These are phyloP conservation scores for Brenthis daphne DNA, from an alignment of 2,888 invertebrate genomes.

Conservation along the genomic window DNA sequence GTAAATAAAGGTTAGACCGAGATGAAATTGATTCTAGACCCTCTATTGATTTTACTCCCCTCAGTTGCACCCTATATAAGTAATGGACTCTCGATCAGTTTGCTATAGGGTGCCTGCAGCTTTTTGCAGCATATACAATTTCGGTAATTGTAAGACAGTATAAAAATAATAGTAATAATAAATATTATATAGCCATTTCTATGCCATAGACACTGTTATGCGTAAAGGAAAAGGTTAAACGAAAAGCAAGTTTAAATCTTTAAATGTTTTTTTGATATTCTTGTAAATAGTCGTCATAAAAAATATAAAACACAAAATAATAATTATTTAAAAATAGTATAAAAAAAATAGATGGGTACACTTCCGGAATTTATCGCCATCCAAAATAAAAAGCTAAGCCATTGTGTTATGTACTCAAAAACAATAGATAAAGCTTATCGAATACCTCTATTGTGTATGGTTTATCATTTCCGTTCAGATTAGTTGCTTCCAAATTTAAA, in stretches of 20 bases:
- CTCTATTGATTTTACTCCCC: slow-evolving; percentile 38
- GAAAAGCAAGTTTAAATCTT: too few species aligned
- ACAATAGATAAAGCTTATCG: slow-evolving; percentile 67
- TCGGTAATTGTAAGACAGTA: not conserved
- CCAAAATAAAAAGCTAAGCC: slow-evolving; percentile 46
- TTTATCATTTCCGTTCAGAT: slow-evolving; percentile 56
- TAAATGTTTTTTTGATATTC: too few species aligned
- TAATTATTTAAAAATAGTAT: not conserved
- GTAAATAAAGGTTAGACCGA: slow-evolving; percentile 29
- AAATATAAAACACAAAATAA: too few species aligned
- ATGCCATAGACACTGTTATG: too few species aligned
- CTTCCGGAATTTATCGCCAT: not conserved
- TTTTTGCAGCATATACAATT: slow-evolving; percentile 1
- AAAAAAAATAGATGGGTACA: not conserved
- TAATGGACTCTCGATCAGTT: slow-evolving; percentile 20
- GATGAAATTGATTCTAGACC: slow-evolving; percentile 37
- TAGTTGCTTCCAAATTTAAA: slow-evolving; percentile 27
- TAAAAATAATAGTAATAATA: not conserved
- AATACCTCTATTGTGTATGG: slow-evolving; percentile 65
- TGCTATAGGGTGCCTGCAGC: slow-evolving; percentile 5
- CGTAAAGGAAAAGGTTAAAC: too few species aligned
- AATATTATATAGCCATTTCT: too few species aligned
- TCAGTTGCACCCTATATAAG: slow-evolving; percentile 35
- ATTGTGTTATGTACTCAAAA: slow-evolving; percentile 62
- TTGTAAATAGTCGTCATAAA: too few species aligned